Evolutionary conservation across 2,113 vertebrate genomes (phyloP).

Genomic region (Saguinus imperator): DNA sequence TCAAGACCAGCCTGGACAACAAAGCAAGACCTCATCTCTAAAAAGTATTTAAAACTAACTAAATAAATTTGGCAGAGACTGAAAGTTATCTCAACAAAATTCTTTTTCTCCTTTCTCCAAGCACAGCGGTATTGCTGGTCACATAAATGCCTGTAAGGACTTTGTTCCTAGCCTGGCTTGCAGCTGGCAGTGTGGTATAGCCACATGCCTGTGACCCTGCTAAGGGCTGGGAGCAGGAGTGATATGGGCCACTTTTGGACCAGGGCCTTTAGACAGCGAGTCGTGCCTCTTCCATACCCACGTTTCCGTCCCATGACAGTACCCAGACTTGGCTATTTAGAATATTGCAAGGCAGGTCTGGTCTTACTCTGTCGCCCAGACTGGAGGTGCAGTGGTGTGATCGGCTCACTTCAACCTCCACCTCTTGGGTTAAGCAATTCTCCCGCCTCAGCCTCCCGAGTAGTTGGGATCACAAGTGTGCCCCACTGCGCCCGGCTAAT

Average conservation of each 20-base stretch:
- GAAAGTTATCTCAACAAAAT: not conserved
- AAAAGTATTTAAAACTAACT: no score
- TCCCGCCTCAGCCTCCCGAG: no score
- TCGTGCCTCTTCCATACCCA: not conserved
- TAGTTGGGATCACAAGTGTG: no score
- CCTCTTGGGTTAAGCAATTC: no score
- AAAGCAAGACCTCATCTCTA: no score
- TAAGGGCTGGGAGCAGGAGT: not conserved
- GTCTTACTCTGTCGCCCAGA: no score
- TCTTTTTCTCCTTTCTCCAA: slow-evolving; percentile 8
- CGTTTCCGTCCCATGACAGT: not conserved
- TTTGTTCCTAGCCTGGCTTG: not conserved
- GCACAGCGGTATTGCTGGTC: not conserved
- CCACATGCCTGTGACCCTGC: not conserved
- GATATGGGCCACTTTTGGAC: not conserved
- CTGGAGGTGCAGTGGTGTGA: no score
- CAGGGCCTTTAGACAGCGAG: not conserved
- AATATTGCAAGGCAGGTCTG: not conserved
- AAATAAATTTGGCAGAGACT: not conserved
- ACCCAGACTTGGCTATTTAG: not conserved
- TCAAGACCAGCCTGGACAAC: no score
- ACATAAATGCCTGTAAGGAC: not conserved
- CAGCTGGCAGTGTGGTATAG: not conserved
- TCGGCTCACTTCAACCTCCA: no score
- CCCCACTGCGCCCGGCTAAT: no score